Evolutionary conservation across 2,797 vertebrate genomes (phyloP).

Genomic region (Sciurus vulgaris): DNA sequence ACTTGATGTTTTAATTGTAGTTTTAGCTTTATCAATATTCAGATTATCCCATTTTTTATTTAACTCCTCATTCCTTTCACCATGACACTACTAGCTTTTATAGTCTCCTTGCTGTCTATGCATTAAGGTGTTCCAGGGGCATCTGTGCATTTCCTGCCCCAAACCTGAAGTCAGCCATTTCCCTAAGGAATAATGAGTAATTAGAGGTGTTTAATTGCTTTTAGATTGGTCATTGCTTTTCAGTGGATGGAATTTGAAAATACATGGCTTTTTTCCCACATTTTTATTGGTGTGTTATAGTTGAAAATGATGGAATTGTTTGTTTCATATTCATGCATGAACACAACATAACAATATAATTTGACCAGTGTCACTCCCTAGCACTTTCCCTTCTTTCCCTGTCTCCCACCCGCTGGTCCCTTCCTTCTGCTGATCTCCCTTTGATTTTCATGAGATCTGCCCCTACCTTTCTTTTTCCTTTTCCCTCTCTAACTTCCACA

Average conservation of each 20-base stretch:
- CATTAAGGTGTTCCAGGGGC: neutral
- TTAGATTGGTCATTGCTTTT: neutral
- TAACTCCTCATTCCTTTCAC: neutral
- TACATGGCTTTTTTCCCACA: neutral
- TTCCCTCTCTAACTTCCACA: too few species aligned
- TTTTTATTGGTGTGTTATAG: too few species aligned
- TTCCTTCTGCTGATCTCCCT: too few species aligned
- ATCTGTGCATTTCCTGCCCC: neutral
- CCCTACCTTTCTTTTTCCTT: too few species aligned
- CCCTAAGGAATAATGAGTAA: neutral
- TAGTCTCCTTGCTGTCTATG: neutral
- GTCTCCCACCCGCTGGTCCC: too few species aligned
- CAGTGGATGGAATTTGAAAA: neutral
- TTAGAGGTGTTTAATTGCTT: neutral
- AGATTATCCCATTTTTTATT: neutral
- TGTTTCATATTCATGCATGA: too few species aligned
- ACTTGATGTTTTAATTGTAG: neutral
- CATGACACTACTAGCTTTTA: neutral
- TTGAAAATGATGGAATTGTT: too few species aligned
- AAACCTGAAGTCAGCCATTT: conserved; percentile 33
- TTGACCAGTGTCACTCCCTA: too few species aligned
- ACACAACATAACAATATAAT: too few species aligned
- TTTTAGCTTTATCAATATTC: neutral
- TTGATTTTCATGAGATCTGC: too few species aligned
- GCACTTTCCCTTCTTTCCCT: too few species aligned